phyloP scores from a whole-genome alignment of 2,888 invertebrate genomes.

The Amiota mariae region DNA sequence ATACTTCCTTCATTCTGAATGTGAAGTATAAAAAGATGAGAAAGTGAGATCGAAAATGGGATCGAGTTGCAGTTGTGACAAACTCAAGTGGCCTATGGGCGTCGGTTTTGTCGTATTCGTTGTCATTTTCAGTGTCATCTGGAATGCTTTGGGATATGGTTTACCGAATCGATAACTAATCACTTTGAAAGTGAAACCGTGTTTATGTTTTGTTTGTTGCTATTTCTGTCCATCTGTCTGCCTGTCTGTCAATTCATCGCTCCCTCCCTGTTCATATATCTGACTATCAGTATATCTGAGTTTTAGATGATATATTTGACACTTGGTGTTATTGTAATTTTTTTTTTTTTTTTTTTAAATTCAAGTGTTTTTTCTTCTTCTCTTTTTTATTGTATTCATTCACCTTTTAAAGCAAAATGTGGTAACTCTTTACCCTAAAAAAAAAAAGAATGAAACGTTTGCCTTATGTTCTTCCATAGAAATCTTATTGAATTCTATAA shows the following conservation, averaged over 20 bases:
- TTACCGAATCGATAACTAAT: slow-evolving; percentile 60
- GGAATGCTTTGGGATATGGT: background rate
- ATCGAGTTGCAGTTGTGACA: slow-evolving; percentile 3
- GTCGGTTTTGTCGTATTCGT: background rate
- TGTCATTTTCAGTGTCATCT: background rate
- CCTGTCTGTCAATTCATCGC: background rate
- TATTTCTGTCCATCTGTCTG: slow-evolving; percentile 1
- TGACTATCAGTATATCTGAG: slow-evolving; percentile 11
- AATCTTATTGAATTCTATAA: background rate
- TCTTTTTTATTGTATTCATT: background rate
- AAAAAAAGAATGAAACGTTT: background rate
- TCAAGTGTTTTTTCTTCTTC: background rate
- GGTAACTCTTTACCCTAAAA: background rate
- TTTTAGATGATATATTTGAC: background rate
- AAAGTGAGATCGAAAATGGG: no score
- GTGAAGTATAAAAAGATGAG: no score
- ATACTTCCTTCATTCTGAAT: no score
- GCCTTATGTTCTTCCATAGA: background rate
- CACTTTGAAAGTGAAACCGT: slow-evolving; percentile 68
- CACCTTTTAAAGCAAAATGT: background rate
- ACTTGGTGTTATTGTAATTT: background rate
- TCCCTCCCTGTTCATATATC: background rate
- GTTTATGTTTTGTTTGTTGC: slow-evolving; percentile 57
- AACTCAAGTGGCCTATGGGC: background rate
- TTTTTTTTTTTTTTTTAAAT: background rate